Evolutionary conservation across 2,888 invertebrate genomes (phyloP).

Genomic region (Piscicola geometra): DNA sequence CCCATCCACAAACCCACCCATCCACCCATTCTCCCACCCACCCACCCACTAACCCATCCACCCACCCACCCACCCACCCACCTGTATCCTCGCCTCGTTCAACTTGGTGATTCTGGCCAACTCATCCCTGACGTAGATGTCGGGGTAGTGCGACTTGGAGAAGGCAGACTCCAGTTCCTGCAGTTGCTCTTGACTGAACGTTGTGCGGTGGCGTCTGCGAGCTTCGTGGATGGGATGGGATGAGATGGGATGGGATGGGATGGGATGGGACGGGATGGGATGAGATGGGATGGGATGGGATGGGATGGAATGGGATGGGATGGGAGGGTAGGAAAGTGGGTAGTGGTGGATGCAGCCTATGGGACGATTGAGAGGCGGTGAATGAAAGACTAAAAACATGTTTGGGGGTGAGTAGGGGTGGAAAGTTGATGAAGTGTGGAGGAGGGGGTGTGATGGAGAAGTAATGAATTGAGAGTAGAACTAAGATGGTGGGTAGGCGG

Average conservation of each 20-base stretch:
- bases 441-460: too few relatives aligned
- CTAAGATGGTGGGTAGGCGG: too few relatives aligned
- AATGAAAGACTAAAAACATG: neutral
- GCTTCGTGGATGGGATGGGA: slow-evolving; percentile 66
- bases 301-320: slow-evolving; percentile 58
- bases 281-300: slow-evolving; percentile 78
- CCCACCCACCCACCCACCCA: slow-evolving; percentile 52
- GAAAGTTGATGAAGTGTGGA: too few relatives aligned
- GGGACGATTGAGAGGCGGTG: neutral
- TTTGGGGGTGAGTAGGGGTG: neutral
- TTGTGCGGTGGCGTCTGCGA: slow-evolving; percentile 90
- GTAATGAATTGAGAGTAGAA: too few relatives aligned
- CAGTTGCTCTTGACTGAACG: slow-evolving; percentile 81
- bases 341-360: neutral
- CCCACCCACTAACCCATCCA: neutral
- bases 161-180: slow-evolving; percentile 98
- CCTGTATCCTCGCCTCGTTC: slow-evolving; percentile 99
- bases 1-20: slow-evolving; percentile 5
- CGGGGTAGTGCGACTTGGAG: slow-evolving; percentile 98
- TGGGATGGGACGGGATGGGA: slow-evolving; percentile 42
- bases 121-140: slow-evolving; percentile 98
- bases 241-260: slow-evolving; percentile 59
- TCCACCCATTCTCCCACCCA: neutral
- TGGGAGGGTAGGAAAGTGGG: neutral
- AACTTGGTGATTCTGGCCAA: slow-evolving; percentile 95